A percentile compares a stretch with the other conserved stretches of the same genome.
Conservation (phyloP, 2,797 vertebrate genomes). For the Leptatherina wallacei region DNA sequence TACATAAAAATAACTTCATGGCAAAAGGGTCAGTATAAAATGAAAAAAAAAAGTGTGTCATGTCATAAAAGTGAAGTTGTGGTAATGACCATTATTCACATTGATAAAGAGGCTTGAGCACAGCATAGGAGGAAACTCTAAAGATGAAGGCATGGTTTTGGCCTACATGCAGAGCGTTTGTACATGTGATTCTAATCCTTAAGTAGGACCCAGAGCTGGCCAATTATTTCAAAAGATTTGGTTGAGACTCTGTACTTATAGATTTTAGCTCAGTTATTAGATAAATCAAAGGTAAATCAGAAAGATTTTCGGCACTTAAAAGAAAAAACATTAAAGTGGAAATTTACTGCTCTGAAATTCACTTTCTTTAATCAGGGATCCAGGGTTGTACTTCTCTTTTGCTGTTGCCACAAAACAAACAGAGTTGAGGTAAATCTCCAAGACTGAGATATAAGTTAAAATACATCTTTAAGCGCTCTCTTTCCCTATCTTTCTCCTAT, state of each 20-base stretch:
- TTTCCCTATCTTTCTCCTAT: constrained; percentile 80
- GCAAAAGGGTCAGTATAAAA: constrained; percentile 80
- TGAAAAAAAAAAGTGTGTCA: constrained; percentile 67
- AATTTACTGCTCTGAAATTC: constrained; percentile 21
- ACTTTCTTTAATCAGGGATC: constrained; percentile 40
- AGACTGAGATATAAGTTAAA: constrained; percentile 65
- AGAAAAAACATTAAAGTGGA: constrained; percentile 26
- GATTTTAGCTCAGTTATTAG: constrained; percentile 63
- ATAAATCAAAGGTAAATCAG: constrained; percentile 56
- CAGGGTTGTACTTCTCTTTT: constrained; percentile 51
- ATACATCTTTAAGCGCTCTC: constrained; percentile 68
- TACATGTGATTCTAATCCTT: constrained; percentile 81
- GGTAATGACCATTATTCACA: constrained; percentile 80
- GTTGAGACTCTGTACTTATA: constrained; percentile 67
- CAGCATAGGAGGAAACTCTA: constrained; percentile 42
- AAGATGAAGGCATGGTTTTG: constrained; percentile 63
- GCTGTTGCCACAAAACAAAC: constrained; percentile 74
- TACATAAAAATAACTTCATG: constrained; percentile 68
- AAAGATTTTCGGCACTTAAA: constrained; percentile 54
- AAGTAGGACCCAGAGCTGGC: constrained; percentile 72
- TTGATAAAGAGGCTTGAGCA: constrained; percentile 63
- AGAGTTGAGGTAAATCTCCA: constrained; percentile 76
- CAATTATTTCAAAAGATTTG: constrained; percentile 73
- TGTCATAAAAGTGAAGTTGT: constrained; percentile 68
- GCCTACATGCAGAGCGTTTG: constrained; percentile 59